Evolutionary conservation across 2,888 invertebrate genomes (phyloP), one percentile per base, ranked within the genome.

Genomic region (Sympetrum striolatum): DNA sequence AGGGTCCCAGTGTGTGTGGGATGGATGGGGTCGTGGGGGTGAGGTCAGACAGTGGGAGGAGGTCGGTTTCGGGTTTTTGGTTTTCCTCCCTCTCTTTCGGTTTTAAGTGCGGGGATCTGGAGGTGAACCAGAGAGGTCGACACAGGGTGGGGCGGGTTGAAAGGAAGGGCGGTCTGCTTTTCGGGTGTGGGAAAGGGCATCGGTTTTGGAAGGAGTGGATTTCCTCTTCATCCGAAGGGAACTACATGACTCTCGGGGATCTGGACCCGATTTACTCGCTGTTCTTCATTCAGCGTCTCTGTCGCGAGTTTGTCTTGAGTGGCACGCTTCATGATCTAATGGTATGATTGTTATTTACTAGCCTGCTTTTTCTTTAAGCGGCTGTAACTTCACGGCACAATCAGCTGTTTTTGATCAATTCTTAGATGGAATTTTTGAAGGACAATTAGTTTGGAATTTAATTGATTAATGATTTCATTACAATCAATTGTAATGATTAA

Each of bases 151-250:
- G 15, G n/a, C 3, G 81, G 81, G 81, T 10, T 25, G 81, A 48
- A 81, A 25, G 81, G 48, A 31, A 35, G 15, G 31, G 58, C n/a
- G 81, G 81, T 4, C 18, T 44, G 44, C 44, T 44, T 44, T 44
- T 44, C 44, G 31, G 82, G 82, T 53, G 82, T 22, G 60, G n/a
- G 37, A 22, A 37, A 22, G 22, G 60, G 60, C 58, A 12, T 82
- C 37, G 37, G 58, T 35, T 31, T n/a, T 58, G 81, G 48, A 25
- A 25, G 81, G 48, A 22, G 81, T 18, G 86, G 37, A 10, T 25
- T n/a, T 37, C 60, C 86, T 86, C 86, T 86, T 60, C 58, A 37
- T 86, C 58, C 64, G 86, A 86, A 60, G 58, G 60, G n/a, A 37
- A 82, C 58, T 82, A 53, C 53, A 82, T 58, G 86, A 86, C 58